Conservation (phyloP, 2,888 invertebrate species). For the Patella caerulea region DNA sequence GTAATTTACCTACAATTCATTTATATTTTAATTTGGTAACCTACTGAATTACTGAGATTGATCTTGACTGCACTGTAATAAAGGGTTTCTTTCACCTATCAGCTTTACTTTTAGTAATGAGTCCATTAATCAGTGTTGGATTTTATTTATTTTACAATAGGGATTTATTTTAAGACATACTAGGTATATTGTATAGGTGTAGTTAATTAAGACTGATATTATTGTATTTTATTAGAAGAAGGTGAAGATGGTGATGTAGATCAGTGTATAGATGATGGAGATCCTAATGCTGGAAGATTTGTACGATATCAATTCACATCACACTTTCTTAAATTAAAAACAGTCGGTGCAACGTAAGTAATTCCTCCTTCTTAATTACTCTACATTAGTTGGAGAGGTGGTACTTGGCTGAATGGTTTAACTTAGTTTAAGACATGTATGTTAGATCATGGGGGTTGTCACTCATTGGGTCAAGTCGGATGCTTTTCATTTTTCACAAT, state of each 20-base stretch:
- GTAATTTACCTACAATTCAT: no score
- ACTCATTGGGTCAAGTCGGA: neutral
- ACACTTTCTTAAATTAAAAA: conserved; percentile 94
- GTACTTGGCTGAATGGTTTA: neutral
- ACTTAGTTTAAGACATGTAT: no score
- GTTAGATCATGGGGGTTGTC: neutral
- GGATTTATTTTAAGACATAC: no score
- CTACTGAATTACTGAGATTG: no score
- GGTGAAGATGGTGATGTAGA: conserved; percentile 57
- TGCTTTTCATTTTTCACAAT: neutral
- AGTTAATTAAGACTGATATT: no score
- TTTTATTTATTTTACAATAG: no score
- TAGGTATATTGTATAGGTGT: no score
- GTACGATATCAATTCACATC: conserved; percentile 99
- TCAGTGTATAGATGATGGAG: conserved; percentile 62
- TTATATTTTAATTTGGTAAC: no score
- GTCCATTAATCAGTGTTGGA: no score
- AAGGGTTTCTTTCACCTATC: no score
- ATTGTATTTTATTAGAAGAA: neutral
- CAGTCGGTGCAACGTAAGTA: conserved; percentile 96
- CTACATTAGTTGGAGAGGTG: neutral
- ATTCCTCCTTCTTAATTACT: conserved; percentile 10
- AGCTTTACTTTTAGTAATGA: no score
- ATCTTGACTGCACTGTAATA: no score
- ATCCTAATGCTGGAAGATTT: conserved; percentile 89